Conservation (phyloP, 2,113 vertebrate genomes). For the Cromileptes altivelis region DNA sequence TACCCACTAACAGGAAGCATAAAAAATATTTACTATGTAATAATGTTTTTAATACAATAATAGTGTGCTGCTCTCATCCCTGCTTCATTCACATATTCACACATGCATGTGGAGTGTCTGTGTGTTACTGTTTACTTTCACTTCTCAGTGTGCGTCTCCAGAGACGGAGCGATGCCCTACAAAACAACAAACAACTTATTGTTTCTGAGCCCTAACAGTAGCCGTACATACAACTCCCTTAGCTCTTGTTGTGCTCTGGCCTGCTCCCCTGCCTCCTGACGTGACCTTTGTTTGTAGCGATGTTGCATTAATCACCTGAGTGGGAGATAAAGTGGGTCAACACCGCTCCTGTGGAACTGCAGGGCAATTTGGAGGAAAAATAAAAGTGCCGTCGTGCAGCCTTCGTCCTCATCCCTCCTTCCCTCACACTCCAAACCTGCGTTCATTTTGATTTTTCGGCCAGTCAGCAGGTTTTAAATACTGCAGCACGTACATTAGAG, state of each 20-base stretch:
- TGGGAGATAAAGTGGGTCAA: conserved; percentile 82
- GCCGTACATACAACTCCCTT: conserved; percentile 56
- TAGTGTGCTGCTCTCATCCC: background rate
- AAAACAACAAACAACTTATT: conserved; percentile 60
- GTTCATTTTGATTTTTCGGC: conserved; percentile 43
- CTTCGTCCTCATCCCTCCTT: conserved; percentile 14
- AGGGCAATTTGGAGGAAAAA: conserved; percentile 56
- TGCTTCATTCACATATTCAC: background rate
- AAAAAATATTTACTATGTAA: conserved; percentile 3
- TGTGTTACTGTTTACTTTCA: background rate
- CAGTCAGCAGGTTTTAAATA: conserved; percentile 72
- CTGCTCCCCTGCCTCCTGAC: conserved; percentile 53
- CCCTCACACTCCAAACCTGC: conserved; percentile 24
- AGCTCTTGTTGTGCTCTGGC: conserved; percentile 55
- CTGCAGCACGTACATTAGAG: conserved; percentile 60
- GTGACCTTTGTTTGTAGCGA: conserved; percentile 81
- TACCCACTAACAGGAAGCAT: background rate
- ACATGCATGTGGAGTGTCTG: background rate
- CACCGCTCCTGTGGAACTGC: conserved; percentile 59
- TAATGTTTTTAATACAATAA: background rate
- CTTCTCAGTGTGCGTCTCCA: conserved; percentile 13
- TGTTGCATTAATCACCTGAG: conserved; percentile 83
- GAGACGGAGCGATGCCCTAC: conserved; percentile 52
- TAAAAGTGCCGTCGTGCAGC: conserved; percentile 14
- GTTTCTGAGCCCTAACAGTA: conserved; percentile 36